Conservation (phyloP, 2,113 vertebrate species). For the Acanthisitta chloris region DNA sequence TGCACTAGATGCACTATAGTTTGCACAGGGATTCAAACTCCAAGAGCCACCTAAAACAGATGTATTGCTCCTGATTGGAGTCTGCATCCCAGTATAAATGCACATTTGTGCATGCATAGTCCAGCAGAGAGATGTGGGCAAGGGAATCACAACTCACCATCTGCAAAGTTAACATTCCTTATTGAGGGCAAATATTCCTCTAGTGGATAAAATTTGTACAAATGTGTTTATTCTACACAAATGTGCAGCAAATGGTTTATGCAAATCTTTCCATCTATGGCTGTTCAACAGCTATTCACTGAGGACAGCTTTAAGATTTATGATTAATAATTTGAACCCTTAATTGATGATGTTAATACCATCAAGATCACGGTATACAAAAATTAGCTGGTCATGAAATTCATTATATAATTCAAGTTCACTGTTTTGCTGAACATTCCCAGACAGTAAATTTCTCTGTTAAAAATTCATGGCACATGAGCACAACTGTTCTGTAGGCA, state of each 20-base stretch:
- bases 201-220: background rate
- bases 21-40: background rate
- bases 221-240: background rate
- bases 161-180: background rate
- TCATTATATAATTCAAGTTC: background rate
- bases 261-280: background rate
- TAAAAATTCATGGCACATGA: background rate
- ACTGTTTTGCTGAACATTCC: background rate
- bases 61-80: background rate
- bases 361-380: background rate
- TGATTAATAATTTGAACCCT: background rate
- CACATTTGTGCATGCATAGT: background rate
- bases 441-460: background rate
- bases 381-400: background rate
- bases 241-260: background rate
- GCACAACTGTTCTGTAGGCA: background rate
- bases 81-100: background rate
- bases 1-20: background rate
- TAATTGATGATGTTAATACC: background rate
- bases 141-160: background rate
- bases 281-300: background rate
- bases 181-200: background rate
- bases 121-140: background rate
- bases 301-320: background rate
- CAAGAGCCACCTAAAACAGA: background rate